These are phyloP conservation scores for Heliconius congener DNA, from an alignment of 1,140 invertebrate species.

Conservation along the genomic window DNA sequence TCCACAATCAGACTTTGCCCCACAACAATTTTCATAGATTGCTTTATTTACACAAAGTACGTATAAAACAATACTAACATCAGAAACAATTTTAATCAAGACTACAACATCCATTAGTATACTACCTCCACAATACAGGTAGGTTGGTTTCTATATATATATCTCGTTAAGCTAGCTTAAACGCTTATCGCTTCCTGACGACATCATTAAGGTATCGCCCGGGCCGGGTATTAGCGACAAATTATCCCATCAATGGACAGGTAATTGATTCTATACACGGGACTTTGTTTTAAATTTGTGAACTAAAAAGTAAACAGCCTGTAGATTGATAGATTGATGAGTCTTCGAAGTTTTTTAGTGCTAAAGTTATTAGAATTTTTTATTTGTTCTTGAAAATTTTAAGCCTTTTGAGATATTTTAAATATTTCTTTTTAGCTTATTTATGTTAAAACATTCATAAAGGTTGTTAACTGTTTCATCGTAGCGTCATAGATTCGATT, in stretches of 20 bases:
- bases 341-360: not conserved
- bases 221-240: conserved; percentile 68
- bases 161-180: conserved; percentile 47
- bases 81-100: not conserved
- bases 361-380: too few species aligned
- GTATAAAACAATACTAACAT: not conserved
- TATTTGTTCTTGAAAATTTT: too few species aligned
- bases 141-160: conserved; percentile 9
- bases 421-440: too few species aligned
- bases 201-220: conserved; percentile 72
- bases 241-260: conserved; percentile 73
- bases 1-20: too few species aligned
- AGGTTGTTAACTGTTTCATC: too few species aligned
- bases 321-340: conserved; percentile 23
- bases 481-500: too few species aligned
- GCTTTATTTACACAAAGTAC: too few species aligned
- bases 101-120: not conserved
- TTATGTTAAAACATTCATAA: too few species aligned
- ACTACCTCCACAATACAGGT: not conserved
- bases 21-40: too few species aligned
- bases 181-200: conserved; percentile 55
- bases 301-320: conserved; percentile 20
- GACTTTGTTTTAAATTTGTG: conserved; percentile 29
- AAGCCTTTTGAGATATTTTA: too few species aligned
- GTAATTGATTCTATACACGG: conserved; percentile 74